Percentiles rank a stretch among this genome's conserved stretches.
Evolutionary conservation across 2,113 vertebrate genomes (phyloP).

Genomic region (Burhinus bistriatus): DNA sequence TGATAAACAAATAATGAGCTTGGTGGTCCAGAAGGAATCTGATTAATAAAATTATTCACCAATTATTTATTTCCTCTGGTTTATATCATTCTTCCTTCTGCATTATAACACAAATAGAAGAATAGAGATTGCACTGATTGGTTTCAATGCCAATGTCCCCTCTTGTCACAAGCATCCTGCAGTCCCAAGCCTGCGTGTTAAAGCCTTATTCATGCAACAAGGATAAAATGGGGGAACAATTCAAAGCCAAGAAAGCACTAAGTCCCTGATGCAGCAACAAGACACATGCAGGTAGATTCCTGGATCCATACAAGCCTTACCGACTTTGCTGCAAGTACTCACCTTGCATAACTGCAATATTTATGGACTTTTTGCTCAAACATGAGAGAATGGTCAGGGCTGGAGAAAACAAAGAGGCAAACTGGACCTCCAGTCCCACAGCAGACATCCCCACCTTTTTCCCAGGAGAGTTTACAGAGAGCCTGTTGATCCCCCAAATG

Average conservation of each 20-base stretch:
- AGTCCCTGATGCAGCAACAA: background rate
- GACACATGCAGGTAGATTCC: background rate
- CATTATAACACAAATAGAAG: background rate
- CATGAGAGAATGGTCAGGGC: background rate
- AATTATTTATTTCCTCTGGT: slow-evolving; percentile 72
- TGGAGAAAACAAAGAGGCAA: background rate
- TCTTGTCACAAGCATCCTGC: background rate
- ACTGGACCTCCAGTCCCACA: background rate
- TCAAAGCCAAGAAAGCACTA: background rate
- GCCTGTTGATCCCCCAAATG: background rate
- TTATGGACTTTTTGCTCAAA: background rate
- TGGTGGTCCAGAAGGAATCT: slow-evolving; percentile 73
- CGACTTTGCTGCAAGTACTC: background rate
- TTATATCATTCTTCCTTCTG: slow-evolving; percentile 56
- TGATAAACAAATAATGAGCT: slow-evolving; percentile 77
- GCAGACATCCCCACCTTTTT: background rate
- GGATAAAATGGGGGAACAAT: background rate
- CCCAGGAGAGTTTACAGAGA: background rate
- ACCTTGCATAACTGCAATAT: background rate
- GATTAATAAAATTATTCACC: slow-evolving; percentile 80
- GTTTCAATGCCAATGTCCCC: background rate
- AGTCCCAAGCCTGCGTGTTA: background rate
- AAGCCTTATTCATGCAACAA: background rate
- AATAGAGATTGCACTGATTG: background rate
- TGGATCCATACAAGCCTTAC: background rate